A percentile compares a stretch with the other conserved stretches of the same genome.
Conservation (phyloP, 2,888 invertebrate genomes). For the Nomada ferruginata region DNA sequence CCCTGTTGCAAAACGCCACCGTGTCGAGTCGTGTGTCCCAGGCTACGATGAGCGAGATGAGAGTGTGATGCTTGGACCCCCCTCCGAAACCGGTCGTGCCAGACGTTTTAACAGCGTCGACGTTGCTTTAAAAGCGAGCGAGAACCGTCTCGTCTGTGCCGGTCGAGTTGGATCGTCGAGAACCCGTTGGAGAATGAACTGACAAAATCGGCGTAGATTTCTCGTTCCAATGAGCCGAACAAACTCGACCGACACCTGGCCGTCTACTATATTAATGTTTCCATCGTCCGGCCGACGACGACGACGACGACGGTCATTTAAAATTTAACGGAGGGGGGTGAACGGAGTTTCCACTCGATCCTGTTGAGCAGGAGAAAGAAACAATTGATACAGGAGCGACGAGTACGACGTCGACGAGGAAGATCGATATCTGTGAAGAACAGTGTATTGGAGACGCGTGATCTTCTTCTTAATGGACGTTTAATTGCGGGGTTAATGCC, state of each 20-base stretch:
- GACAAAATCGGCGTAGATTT: too few relatives aligned
- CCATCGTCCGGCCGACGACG: constrained; percentile 46
- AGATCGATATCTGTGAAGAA: too few relatives aligned
- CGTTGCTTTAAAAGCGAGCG: constrained; percentile 70
- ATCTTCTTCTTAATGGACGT: too few relatives aligned
- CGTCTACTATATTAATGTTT: neutral
- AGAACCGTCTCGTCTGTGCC: constrained; percentile 35
- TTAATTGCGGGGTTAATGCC: too few relatives aligned
- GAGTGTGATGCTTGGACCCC: constrained; percentile 90
- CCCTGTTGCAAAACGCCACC: constrained; percentile 84
- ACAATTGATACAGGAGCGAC: neutral
- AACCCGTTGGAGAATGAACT: too few relatives aligned
- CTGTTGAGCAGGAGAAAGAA: neutral
- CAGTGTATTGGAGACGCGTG: too few relatives aligned
- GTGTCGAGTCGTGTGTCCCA: constrained; percentile 89
- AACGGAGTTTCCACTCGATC: constrained; percentile 26
- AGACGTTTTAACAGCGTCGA: constrained; percentile 82
- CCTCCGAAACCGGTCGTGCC: constrained; percentile 81
- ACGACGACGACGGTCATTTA: constrained; percentile 17
- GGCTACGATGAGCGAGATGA: constrained; percentile 95
- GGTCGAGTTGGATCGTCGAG: constrained; percentile 5
- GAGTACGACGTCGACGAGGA: constrained; percentile 30
- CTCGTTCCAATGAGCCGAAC: too few relatives aligned
- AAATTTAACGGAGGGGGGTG: constrained; percentile 67
- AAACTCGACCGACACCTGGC: too few relatives aligned